Conservation (phyloP, 2,888 invertebrate genomes). For the Gryllus longicercus region DNA sequence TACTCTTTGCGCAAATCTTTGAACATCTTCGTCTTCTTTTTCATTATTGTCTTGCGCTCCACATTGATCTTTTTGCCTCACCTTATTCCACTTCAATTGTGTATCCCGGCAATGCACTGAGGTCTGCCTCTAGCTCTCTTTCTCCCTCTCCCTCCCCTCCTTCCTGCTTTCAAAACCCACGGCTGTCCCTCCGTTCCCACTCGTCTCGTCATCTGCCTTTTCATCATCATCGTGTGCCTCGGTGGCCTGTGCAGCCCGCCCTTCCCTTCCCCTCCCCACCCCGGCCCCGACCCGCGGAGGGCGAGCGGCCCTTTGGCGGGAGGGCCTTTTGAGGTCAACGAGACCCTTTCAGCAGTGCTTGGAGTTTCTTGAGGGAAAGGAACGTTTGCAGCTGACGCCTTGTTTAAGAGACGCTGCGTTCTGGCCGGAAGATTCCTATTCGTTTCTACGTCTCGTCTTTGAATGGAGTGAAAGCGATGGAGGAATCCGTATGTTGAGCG, state of each 20-base stretch:
- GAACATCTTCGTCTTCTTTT: no score
- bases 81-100: no score
- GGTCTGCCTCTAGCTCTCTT: no score
- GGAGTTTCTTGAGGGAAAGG: background rate
- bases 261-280: background rate
- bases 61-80: no score
- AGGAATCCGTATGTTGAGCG: background rate
- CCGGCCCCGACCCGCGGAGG: background rate
- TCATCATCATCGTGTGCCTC: no score
- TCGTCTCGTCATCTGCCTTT: no score
- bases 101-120: no score
- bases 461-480: background rate
- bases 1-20: no score
- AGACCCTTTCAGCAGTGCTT: background rate
- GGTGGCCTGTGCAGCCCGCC: background rate
- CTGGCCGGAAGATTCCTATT: background rate
- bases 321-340: slow-evolving; percentile 9
- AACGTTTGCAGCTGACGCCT: slow-evolving; percentile 17
- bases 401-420: background rate
- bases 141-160: no score
- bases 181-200: no score
- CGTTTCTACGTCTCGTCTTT: background rate
- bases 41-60: no score
- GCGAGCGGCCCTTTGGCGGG: background rate
- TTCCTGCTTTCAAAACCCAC: no score